Conservation (phyloP, 2,888 invertebrate species). For the Rhodophaea formosa region DNA sequence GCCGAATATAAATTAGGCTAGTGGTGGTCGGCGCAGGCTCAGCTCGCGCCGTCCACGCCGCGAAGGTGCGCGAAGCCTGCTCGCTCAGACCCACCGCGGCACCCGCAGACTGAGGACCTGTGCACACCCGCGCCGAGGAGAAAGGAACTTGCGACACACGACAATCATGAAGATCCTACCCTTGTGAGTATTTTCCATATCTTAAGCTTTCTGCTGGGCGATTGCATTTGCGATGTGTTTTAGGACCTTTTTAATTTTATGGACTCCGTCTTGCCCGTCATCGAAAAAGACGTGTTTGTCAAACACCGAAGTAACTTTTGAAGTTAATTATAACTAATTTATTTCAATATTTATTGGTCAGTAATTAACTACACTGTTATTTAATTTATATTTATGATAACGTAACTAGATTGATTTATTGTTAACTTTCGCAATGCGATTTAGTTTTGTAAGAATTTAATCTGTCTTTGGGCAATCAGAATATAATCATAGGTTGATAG, state of each 20-base stretch:
- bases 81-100: constrained; percentile 66
- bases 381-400: no score
- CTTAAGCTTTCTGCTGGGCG: constrained; percentile 53
- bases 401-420: not conserved
- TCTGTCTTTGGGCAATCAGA: not conserved
- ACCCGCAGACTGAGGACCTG: constrained; percentile 69
- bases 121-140: constrained; percentile 56
- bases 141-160: constrained; percentile 61
- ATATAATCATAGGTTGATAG: not conserved
- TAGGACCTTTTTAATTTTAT: not conserved
- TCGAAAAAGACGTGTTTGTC: no score
- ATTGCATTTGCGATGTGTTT: constrained; percentile 60
- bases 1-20: constrained; percentile 59
- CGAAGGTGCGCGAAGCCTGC: constrained; percentile 36
- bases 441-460: constrained; percentile 31
- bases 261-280: not conserved
- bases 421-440: constrained; percentile 22
- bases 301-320: not conserved
- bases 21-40: constrained; percentile 39
- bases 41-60: constrained; percentile 30
- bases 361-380: no score
- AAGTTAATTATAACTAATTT: not conserved
- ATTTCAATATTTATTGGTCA: no score
- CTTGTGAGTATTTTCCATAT: constrained; percentile 52
- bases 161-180: constrained; percentile 68